A percentile compares a stretch with the other conserved stretches of the same genome.
phyloP scores from a whole-genome alignment of 1,140 invertebrate genomes.

The Drosophila oshimai region DNA sequence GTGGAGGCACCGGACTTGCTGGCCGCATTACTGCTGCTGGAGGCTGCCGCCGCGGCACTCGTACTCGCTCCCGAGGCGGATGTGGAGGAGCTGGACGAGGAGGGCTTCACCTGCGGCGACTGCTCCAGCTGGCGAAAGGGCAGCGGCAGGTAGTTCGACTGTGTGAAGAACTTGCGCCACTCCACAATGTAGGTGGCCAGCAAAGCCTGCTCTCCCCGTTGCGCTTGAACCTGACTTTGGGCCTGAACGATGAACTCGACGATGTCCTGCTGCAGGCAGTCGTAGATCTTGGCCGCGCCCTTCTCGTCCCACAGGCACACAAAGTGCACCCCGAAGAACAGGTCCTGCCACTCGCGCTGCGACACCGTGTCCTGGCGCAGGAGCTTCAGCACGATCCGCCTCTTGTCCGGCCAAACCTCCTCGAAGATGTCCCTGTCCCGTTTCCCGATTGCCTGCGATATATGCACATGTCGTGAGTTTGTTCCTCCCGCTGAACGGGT shows the following conservation, averaged over 20 bases:
- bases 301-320: conserved; percentile 99
- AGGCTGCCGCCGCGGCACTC: conserved; percentile 51
- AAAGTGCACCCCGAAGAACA: conserved; percentile 97
- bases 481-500: conserved; percentile 13
- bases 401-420: conserved; percentile 97
- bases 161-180: conserved; percentile 99
- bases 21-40: conserved; percentile 25
- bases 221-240: conserved; percentile 93
- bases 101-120: conserved; percentile 85
- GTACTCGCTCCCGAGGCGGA: conserved; percentile 46
- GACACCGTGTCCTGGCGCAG: conserved; percentile 96
- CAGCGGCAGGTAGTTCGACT: conserved; percentile 97
- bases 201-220: conserved; percentile 96
- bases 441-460: conserved; percentile 68
- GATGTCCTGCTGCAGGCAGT: conserved; percentile 95
- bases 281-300: conserved; percentile 93
- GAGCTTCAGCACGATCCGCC: conserved; percentile 93
- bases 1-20: conserved; percentile 48
- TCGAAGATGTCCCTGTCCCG: conserved; percentile 87
- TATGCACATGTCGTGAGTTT: not conserved
- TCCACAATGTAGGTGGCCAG: conserved; percentile 98
- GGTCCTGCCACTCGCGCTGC: conserved; percentile 97
- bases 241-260: conserved; percentile 97
- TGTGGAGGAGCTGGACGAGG: conserved; percentile 36
- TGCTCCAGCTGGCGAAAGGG: conserved; percentile 97